Conservation (phyloP, 2,888 invertebrate species). For the Chesias legatella region DNA sequence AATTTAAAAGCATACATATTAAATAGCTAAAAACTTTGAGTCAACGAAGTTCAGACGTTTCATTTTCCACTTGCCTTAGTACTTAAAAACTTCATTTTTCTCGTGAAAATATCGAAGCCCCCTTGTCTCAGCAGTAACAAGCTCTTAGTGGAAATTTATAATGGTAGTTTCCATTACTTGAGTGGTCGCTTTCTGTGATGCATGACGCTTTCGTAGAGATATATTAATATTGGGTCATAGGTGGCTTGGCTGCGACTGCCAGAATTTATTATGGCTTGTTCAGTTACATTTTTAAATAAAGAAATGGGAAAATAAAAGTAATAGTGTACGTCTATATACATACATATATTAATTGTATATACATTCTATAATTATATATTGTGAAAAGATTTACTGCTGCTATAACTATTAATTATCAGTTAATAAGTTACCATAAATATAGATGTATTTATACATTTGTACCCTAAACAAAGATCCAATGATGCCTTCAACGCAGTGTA, state of each 20-base stretch:
- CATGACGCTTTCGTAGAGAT: slow-evolving; percentile 57
- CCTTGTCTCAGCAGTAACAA: slow-evolving; percentile 50
- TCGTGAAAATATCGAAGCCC: slow-evolving; percentile 57
- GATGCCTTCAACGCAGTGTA: slow-evolving; percentile 13
- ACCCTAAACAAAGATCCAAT: slow-evolving; percentile 12
- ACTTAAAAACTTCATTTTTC: slow-evolving; percentile 26
- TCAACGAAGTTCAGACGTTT: slow-evolving; percentile 5
- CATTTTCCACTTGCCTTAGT: slow-evolving; percentile 14
- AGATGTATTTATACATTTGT: not conserved
- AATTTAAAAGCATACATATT: no score
- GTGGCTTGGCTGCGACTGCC: slow-evolving; percentile 9
- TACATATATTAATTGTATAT: no score
- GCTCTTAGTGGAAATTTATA: slow-evolving; percentile 71
- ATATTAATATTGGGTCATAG: slow-evolving; percentile 41
- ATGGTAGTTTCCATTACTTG: slow-evolving; percentile 69
- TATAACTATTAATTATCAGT: no score
- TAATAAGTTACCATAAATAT: no score
- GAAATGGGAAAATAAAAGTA: no score
- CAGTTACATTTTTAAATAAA: no score
- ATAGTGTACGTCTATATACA: no score
- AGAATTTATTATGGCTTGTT: not conserved
- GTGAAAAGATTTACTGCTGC: no score
- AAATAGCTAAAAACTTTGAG: slow-evolving; percentile 1
- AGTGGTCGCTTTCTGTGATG: slow-evolving; percentile 61
- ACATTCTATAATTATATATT: no score